phyloP scores from a whole-genome alignment of 2,888 invertebrate genomes.

The Eristalis tenax region DNA sequence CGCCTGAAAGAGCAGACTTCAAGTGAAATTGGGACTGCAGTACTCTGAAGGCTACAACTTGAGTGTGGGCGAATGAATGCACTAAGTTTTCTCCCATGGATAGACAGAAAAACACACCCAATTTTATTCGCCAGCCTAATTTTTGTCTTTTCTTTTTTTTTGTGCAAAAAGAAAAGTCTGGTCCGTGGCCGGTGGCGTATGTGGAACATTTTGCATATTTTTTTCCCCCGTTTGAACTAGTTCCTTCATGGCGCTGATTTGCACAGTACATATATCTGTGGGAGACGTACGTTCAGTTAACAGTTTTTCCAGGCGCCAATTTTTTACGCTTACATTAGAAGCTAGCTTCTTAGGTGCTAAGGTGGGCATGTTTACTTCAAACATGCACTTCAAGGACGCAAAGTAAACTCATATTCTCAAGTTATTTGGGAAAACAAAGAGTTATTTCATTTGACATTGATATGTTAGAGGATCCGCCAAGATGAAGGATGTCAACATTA shows the following conservation, averaged over 20 bases:
- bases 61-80: conserved; percentile 3
- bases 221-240: background rate
- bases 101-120: background rate
- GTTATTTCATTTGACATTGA: too few relatives aligned
- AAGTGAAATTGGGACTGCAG: conserved; percentile 28
- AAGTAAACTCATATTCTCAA: too few relatives aligned
- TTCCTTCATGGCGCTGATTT: too few relatives aligned
- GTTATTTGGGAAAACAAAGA: too few relatives aligned
- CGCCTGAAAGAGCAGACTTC: background rate
- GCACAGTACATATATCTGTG: too few relatives aligned
- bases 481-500: too few relatives aligned
- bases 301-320: too few relatives aligned
- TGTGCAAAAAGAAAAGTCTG: background rate
- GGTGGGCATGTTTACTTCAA: too few relatives aligned
- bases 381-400: too few relatives aligned
- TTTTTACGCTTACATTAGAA: too few relatives aligned
- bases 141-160: background rate
- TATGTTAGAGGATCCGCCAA: too few relatives aligned
- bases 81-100: background rate
- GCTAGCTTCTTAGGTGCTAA: too few relatives aligned
- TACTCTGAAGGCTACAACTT: conserved; percentile 31
- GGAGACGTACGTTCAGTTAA: background rate
- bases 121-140: background rate
- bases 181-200: background rate
- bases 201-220: background rate